These are phyloP conservation scores for Magallana nippona DNA, from an alignment of 2,888 invertebrate genomes.

Conservation along the genomic window DNA sequence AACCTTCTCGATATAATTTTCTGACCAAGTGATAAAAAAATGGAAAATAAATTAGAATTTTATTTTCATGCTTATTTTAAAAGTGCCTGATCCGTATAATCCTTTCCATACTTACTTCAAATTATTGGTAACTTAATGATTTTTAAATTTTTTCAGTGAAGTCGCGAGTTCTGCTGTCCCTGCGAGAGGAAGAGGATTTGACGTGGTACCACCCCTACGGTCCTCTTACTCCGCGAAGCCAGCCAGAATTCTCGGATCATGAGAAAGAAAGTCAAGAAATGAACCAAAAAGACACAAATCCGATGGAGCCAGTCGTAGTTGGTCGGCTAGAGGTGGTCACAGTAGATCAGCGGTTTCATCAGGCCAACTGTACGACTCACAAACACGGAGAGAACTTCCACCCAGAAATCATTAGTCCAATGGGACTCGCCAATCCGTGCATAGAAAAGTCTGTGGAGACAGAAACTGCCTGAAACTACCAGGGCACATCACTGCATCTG, in stretches of 20 bases:
- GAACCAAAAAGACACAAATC: constrained; percentile 30
- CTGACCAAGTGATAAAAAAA: too few relatives aligned
- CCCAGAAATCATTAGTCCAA: constrained; percentile 63
- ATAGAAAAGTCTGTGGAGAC: constrained; percentile 48
- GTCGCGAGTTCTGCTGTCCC: constrained; percentile 73
- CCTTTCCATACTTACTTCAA: too few relatives aligned
- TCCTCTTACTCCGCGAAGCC: constrained; percentile 57
- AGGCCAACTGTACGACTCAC: constrained; percentile 51
- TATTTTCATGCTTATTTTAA: too few relatives aligned
- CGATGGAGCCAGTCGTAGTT: constrained; percentile 32
- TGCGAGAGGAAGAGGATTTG: constrained; percentile 70
- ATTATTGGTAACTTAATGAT: neutral
- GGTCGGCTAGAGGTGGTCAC: constrained; percentile 57
- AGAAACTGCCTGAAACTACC: constrained; percentile 35
- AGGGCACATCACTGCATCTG: neutral
- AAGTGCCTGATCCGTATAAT: too few relatives aligned
- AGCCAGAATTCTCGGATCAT: constrained; percentile 49
- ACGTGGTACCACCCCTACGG: constrained; percentile 62
- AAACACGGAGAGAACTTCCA: constrained; percentile 53
- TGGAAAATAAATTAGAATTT: too few relatives aligned
- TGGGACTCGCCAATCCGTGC: constrained; percentile 52
- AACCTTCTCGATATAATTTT: too few relatives aligned
- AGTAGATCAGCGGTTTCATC: constrained; percentile 59
- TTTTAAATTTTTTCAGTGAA: constrained; percentile 66
- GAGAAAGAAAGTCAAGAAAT: constrained; percentile 25